These are phyloP conservation scores for Equus quagga DNA, from an alignment of 2,113 vertebrate genomes.

Conservation along the genomic window DNA sequence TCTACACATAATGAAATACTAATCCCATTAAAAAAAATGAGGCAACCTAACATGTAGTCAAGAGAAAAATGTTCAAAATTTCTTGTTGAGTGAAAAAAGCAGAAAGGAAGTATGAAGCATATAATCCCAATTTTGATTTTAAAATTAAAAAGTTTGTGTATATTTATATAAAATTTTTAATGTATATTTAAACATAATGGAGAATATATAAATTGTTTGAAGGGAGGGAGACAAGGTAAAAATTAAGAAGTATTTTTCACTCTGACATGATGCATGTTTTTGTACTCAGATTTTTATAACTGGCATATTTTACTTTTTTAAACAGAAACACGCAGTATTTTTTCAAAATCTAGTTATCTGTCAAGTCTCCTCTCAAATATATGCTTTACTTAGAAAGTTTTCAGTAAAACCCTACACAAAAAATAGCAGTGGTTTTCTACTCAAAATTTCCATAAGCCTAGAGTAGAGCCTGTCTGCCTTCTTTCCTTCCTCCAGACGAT, in stretches of 20 bases:
- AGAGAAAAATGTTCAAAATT: not conserved
- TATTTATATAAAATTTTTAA: not conserved
- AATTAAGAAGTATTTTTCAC: not conserved
- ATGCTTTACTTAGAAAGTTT: not conserved
- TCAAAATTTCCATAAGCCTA: not conserved
- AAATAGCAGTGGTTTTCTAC: not conserved
- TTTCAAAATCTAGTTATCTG: not conserved
- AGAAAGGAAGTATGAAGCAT: not conserved
- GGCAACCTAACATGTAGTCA: not conserved
- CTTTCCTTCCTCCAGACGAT: not conserved
- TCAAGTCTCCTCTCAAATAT: not conserved
- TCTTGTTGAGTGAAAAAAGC: not conserved
- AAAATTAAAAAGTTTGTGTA: not conserved
- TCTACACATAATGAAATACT: slow-evolving; percentile 14
- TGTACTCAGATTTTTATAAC: not conserved
- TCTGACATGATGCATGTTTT: not conserved
- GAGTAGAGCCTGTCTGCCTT: not conserved
- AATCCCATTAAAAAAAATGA: slow-evolving; percentile 23
- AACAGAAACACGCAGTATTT: not conserved
- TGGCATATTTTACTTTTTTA: not conserved
- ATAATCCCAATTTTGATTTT: not conserved
- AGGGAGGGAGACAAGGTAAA: not conserved
- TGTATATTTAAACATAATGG: not conserved
- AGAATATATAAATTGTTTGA: not conserved
- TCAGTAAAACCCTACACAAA: not conserved